Evolutionary conservation across 2,797 vertebrate genomes (phyloP).

Genomic region (Hypotaenidia philippensis): DNA sequence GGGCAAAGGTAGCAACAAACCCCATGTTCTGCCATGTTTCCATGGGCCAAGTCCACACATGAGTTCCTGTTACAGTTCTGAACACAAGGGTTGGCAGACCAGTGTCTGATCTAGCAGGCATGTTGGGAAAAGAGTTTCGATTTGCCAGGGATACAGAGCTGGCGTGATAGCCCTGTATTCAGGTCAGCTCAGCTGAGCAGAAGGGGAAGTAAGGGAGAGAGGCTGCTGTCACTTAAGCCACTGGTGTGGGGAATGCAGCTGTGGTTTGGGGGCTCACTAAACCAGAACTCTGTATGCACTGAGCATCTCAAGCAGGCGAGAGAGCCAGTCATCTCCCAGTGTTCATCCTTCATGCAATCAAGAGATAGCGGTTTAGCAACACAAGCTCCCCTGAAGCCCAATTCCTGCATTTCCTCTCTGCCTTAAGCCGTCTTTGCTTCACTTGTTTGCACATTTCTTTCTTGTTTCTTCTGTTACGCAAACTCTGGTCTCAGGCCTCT

Average conservation of each 20-base stretch:
- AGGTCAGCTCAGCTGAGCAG: background rate
- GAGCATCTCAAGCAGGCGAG: conserved; percentile 17
- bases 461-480: conserved; percentile 15
- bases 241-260: background rate
- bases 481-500: background rate
- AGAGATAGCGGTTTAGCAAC: background rate
- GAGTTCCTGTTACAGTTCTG: background rate
- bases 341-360: background rate
- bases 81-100: background rate
- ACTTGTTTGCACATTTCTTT: conserved; percentile 28
- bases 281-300: background rate
- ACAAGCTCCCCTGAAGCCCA: background rate
- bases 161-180: fast-evolving
- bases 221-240: background rate
- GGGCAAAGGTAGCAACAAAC: background rate
- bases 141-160: background rate
- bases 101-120: background rate
- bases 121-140: background rate
- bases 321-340: background rate
- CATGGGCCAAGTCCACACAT: background rate
- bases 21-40: background rate
- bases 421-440: conserved; percentile 23
- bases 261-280: conserved; percentile 3
- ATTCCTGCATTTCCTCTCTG: background rate
- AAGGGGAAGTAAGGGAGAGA: background rate